Percentiles rank a stretch among this genome's conserved stretches.
Evolutionary conservation across 2,888 invertebrate species (phyloP).

Genomic region (Aphodius sticticus): DNA sequence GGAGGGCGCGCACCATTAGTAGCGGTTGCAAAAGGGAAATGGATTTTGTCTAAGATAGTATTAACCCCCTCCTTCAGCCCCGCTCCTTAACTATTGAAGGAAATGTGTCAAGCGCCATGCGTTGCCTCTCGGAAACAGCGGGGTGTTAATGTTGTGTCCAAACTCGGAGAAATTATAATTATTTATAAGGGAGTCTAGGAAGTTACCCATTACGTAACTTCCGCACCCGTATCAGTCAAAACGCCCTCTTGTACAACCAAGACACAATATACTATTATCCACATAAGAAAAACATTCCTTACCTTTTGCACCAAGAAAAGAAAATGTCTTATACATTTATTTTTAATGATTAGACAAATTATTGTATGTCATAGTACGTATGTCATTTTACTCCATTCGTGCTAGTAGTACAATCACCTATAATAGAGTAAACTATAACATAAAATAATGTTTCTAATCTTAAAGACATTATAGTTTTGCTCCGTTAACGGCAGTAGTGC

Average conservation of each 20-base stretch:
- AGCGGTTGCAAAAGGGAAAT: conserved; percentile 20
- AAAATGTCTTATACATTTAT: no score
- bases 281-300: background rate
- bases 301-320: background rate
- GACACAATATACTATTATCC: background rate
- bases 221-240: background rate
- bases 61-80: background rate
- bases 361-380: no score
- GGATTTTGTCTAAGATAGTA: background rate
- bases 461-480: no score
- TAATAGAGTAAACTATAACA: no score
- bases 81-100: background rate
- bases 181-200: background rate
- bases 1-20: conserved; percentile 15
- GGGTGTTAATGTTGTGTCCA: conserved; percentile 4
- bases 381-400: no score
- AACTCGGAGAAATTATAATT: conserved; percentile 4
- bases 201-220: background rate
- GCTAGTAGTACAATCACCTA: no score
- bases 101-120: background rate
- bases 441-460: no score
- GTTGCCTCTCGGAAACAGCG: background rate
- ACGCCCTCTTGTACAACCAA: background rate
- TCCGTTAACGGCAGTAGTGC: no score
- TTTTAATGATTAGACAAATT: no score